A percentile compares a stretch with the other conserved stretches of the same genome.
Evolutionary conservation across 2,113 vertebrate genomes (phyloP).

Genomic region (Lasiurus borealis): DNA sequence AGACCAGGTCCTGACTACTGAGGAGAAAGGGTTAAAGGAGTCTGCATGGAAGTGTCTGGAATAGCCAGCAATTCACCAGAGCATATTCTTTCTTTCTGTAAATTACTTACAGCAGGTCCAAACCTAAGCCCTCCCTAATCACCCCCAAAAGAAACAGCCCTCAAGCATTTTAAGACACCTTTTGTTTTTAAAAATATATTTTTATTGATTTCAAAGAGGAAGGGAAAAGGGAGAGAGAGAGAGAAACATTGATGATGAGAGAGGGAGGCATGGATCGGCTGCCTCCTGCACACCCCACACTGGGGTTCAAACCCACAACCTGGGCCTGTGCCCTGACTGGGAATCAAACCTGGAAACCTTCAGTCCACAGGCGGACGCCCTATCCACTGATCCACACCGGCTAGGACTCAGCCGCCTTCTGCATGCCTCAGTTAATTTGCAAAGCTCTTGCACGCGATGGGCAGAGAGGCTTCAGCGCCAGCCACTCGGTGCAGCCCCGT

Average conservation of each 20-base stretch:
- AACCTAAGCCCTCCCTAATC: background rate
- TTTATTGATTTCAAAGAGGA: too few relatives aligned
- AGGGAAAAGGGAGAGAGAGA: too few relatives aligned
- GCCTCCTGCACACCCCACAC: too few relatives aligned
- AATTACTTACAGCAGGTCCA: background rate
- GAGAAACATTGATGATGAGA: too few relatives aligned
- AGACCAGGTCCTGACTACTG: background rate
- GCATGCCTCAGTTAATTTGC: background rate
- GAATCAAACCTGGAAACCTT: too few relatives aligned
- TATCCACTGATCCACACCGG: too few relatives aligned
- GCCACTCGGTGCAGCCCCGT: background rate
- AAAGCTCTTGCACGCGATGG: background rate
- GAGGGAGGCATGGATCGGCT: too few relatives aligned
- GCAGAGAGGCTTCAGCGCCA: background rate
- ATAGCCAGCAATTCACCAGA: rapidly evolving
- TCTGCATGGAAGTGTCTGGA: background rate
- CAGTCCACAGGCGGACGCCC: too few relatives aligned
- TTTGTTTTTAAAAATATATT: too few relatives aligned
- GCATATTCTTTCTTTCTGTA: background rate
- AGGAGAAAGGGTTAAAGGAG: background rate
- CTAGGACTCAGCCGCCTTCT: rapidly evolving
- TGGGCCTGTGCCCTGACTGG: too few relatives aligned
- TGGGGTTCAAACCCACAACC: too few relatives aligned
- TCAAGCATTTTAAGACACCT: background rate
- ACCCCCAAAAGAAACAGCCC: background rate